Percentiles rank a stretch among this genome's conserved stretches.
Evolutionary conservation across 1,140 invertebrate genomes (phyloP).

Genomic region (Ips nitidus): DNA sequence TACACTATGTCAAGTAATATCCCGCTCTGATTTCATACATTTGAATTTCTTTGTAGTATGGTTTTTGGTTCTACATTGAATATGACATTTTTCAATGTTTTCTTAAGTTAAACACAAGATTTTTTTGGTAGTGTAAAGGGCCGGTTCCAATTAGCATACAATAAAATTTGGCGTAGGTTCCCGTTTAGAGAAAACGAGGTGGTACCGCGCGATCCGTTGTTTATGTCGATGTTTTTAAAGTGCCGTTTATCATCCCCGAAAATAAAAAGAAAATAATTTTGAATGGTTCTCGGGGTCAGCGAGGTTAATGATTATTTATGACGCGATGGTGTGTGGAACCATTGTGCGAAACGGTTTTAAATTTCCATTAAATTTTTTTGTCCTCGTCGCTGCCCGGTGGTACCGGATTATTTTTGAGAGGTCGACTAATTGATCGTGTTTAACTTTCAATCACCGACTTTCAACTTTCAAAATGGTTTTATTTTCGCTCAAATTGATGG

Average conservation of each 20-base stretch:
- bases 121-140: too few species aligned
- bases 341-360: conserved; percentile 31
- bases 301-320: conserved; percentile 34
- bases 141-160: background rate
- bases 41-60: too few species aligned
- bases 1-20: too few species aligned
- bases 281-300: conserved; percentile 21
- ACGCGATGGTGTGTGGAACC: conserved; percentile 25
- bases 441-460: conserved; percentile 3
- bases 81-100: too few species aligned
- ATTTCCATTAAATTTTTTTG: conserved; percentile 30
- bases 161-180: background rate
- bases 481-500: too few species aligned
- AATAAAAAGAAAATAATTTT: conserved; percentile 28
- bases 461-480: background rate
- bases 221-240: conserved; percentile 30
- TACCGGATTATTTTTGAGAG: conserved; percentile 11
- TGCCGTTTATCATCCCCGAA: conserved; percentile 33
- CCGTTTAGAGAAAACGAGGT: conserved; percentile 5
- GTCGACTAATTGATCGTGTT: conserved; percentile 7
- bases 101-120: too few species aligned
- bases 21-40: too few species aligned
- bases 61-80: too few species aligned
- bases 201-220: conserved; percentile 13
- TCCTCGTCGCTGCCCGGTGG: background rate